phyloP scores from a whole-genome alignment of 2,113 vertebrate species.

The Spilogale gracilis region DNA sequence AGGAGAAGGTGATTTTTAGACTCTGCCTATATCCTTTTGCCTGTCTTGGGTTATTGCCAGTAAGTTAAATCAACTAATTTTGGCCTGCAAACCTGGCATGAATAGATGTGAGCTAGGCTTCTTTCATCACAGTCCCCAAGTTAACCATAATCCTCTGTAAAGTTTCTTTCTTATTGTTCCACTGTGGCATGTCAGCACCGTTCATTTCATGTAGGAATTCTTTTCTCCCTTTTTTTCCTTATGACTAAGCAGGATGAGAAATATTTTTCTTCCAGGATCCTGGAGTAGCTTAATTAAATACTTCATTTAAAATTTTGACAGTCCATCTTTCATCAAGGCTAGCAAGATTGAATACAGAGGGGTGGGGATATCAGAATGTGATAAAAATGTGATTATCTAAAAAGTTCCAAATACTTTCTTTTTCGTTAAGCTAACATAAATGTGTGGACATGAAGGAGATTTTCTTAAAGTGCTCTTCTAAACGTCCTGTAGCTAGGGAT shows the following conservation, averaged over 20 bases:
- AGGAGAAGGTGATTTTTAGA: conserved; percentile 7
- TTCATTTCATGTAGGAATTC: conserved; percentile 61
- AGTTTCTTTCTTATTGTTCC: conserved; percentile 57
- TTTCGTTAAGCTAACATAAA: conserved; percentile 42
- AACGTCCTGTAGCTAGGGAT: neutral
- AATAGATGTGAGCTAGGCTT: conserved; percentile 30
- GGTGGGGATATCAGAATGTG: neutral
- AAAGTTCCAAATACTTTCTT: conserved; percentile 46
- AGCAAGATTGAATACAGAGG: conserved; percentile 6
- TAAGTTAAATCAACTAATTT: conserved; percentile 67
- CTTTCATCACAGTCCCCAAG: conserved; percentile 62
- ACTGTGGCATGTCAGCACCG: conserved; percentile 55
- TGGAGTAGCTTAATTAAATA: conserved; percentile 71
- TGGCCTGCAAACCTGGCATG: conserved; percentile 55
- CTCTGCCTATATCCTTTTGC: neutral
- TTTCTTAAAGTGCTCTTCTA: neutral
- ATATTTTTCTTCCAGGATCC: conserved; percentile 53
- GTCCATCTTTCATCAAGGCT: neutral
- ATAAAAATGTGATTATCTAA: conserved; percentile 62
- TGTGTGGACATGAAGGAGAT: neutral
- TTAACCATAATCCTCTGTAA: conserved; percentile 61
- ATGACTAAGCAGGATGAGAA: conserved; percentile 61
- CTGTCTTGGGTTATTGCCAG: conserved; percentile 43
- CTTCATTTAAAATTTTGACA: conserved; percentile 66
- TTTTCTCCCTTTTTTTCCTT: neutral